Conservation (phyloP, 2,797 vertebrate species). For the Jordanella pulchra region DNA sequence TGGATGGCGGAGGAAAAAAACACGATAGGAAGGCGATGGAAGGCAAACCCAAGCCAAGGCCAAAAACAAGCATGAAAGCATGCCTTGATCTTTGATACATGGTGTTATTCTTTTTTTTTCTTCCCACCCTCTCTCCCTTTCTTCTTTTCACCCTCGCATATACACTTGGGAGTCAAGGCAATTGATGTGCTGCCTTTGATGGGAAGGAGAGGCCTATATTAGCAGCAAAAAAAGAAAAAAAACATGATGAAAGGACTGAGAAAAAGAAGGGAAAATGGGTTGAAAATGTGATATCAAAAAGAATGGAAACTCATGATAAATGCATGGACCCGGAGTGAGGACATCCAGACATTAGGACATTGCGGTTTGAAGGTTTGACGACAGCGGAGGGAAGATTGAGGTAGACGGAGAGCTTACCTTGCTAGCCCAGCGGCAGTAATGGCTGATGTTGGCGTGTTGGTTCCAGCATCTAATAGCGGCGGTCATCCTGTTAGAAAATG, state of each 20-base stretch:
- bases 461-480: constrained; percentile 52
- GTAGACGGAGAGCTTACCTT: constrained; percentile 73
- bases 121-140: constrained; percentile 63
- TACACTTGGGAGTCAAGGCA: constrained; percentile 81
- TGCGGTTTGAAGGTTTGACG: constrained; percentile 56
- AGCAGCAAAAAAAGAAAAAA: constrained; percentile 59
- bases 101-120: constrained; percentile 66
- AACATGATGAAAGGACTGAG: constrained; percentile 74
- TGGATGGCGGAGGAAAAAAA: constrained; percentile 23
- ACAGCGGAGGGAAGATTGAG: constrained; percentile 53
- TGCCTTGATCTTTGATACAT: constrained; percentile 78
- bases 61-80: constrained; percentile 75
- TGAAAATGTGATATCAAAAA: constrained; percentile 69
- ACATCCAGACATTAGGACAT: constrained; percentile 59
- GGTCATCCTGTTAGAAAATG: constrained; percentile 55
- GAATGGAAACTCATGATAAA: constrained; percentile 62
- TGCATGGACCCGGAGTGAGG: constrained; percentile 56
- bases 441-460: constrained; percentile 59
- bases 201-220: constrained; percentile 78
- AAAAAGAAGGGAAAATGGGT: constrained; percentile 67
- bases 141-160: constrained; percentile 72
- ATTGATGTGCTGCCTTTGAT: constrained; percentile 84
- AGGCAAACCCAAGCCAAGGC: constrained; percentile 60
- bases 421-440: constrained; percentile 59
- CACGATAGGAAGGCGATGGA: constrained; percentile 62